phyloP scores from a whole-genome alignment of 2,113 vertebrate species.

The Nerophis ophidion region DNA sequence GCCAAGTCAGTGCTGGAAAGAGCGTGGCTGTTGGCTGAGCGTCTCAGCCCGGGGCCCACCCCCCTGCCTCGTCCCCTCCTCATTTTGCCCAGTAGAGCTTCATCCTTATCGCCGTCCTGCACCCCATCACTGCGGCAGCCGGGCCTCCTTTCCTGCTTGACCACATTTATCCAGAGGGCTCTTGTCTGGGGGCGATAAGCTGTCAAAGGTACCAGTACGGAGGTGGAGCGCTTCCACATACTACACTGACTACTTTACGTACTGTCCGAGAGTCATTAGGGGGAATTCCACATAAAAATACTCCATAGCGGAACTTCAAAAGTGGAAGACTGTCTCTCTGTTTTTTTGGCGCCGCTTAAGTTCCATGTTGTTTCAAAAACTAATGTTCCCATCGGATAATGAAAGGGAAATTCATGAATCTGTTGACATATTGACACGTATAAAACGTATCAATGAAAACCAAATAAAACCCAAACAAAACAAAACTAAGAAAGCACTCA shows the following conservation, averaged over 20 bases:
- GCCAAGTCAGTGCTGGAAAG: conserved; percentile 52
- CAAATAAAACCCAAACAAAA: too few species aligned
- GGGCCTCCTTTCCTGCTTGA: conserved; percentile 65
- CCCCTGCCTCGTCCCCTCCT: conserved; percentile 44
- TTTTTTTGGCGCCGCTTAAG: too few species aligned
- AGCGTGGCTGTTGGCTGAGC: conserved; percentile 57
- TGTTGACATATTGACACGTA: too few species aligned
- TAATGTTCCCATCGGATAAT: too few species aligned
- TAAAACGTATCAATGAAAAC: too few species aligned
- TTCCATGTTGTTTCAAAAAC: too few species aligned
- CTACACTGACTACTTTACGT: conserved; percentile 29
- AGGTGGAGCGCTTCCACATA: conserved; percentile 42
- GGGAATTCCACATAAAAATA: too few species aligned
- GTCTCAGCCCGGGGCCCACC: conserved; percentile 52
- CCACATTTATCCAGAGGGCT: conserved; percentile 68
- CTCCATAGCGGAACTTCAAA: too few species aligned
- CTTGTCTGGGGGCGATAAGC: conserved; percentile 78
- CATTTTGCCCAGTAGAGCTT: conserved; percentile 60
- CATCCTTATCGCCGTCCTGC: conserved; percentile 72
- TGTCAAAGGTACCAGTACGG: conserved; percentile 63
- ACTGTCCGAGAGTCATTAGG: conserved; percentile 4
- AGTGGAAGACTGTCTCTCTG: too few species aligned
- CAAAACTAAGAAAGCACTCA: too few species aligned
- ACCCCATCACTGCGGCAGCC: conserved; percentile 62
- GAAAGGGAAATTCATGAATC: too few species aligned